Conservation (phyloP, 2,113 vertebrate species). For the Laticauda colubrina region DNA sequence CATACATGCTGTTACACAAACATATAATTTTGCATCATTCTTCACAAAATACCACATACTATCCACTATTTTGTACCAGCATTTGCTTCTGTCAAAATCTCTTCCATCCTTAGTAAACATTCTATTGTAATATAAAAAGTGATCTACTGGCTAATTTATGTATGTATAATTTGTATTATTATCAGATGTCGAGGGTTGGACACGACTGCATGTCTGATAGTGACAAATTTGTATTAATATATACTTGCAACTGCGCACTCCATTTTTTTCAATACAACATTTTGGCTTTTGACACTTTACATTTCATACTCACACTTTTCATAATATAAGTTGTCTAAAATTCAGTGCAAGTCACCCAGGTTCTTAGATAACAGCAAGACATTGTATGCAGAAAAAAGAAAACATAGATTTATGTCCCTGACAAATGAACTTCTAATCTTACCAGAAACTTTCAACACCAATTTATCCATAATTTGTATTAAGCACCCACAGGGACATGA, state of each 20-base stretch:
- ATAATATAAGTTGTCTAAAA: neutral
- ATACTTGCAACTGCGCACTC: neutral
- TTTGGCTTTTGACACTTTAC: neutral
- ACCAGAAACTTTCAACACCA: neutral
- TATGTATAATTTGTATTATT: too few species aligned
- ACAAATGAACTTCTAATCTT: neutral
- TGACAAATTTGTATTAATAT: neutral
- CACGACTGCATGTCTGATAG: too few species aligned
- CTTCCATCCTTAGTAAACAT: neutral
- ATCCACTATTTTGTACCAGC: neutral
- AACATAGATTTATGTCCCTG: neutral
- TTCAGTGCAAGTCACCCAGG: neutral
- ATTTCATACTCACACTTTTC: neutral
- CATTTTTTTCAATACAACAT: neutral
- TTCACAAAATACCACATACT: neutral
- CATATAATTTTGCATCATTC: neutral
- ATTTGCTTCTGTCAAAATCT: neutral
- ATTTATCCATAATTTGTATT: neutral
- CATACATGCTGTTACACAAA: neutral
- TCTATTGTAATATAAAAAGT: neutral
- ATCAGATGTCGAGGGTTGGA: too few species aligned
- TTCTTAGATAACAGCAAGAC: neutral
- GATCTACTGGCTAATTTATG: neutral
- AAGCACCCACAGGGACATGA: neutral
- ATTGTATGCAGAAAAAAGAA: neutral